These are phyloP conservation scores for Thamnophis elegans DNA, from an alignment of 2,797 vertebrate species.

Conservation along the genomic window DNA sequence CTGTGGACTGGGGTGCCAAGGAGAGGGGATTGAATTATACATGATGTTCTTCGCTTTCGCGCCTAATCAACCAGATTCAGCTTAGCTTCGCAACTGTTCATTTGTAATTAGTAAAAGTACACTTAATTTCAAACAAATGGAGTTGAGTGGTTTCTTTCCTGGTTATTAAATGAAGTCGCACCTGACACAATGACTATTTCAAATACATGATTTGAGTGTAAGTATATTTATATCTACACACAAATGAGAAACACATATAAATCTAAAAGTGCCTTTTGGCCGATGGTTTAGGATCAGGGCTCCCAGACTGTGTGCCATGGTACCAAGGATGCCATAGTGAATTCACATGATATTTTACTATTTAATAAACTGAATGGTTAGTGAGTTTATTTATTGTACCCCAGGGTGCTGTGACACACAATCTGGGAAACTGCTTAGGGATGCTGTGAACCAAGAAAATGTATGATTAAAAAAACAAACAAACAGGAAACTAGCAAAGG, in stretches of 20 bases:
- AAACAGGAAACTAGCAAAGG: background rate
- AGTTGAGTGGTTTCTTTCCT: no score
- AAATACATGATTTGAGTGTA: background rate
- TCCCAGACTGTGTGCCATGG: background rate
- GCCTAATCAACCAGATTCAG: no score
- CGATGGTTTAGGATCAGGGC: background rate
- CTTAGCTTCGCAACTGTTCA: no score
- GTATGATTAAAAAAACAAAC: background rate
- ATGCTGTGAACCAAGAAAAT: background rate
- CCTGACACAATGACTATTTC: background rate
- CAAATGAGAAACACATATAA: background rate
- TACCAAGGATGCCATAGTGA: background rate
- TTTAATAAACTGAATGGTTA: background rate
- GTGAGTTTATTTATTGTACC: background rate
- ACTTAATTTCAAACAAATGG: no score
- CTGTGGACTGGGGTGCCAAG: no score
- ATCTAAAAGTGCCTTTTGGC: background rate
- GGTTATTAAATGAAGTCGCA: no score
- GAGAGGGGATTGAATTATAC: no score
- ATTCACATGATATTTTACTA: background rate
- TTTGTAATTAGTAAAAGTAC: no score
- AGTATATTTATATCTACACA: background rate
- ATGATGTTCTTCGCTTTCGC: no score
- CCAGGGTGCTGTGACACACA: background rate
- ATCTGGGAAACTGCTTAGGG: background rate